These are phyloP conservation scores for Plagiodera versicolora DNA, from an alignment of 2,888 invertebrate species.

Conservation along the genomic window DNA sequence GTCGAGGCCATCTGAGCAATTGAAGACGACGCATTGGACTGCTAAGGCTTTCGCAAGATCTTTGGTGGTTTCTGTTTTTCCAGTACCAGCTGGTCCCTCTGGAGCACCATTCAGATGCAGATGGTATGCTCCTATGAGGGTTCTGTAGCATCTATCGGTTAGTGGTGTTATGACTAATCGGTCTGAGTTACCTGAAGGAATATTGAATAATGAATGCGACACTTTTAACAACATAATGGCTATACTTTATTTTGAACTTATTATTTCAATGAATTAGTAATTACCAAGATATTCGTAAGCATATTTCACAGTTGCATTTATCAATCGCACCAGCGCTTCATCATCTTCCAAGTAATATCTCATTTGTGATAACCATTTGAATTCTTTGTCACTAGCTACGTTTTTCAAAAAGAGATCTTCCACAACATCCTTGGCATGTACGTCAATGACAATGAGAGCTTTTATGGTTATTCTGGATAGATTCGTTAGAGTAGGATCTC, in stretches of 20 bases:
- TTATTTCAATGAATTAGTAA: no score
- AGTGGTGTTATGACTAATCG: slow-evolving; percentile 75
- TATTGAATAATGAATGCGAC: no score
- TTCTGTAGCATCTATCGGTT: slow-evolving; percentile 80
- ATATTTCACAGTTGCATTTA: slow-evolving; percentile 77
- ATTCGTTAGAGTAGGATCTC: slow-evolving; percentile 69
- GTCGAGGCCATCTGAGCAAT: slow-evolving; percentile 84
- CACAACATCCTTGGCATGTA: slow-evolving; percentile 83
- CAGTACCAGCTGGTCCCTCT: slow-evolving; percentile 84
- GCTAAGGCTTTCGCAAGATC: slow-evolving; percentile 91
- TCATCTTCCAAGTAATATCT: slow-evolving; percentile 73
- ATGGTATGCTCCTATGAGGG: slow-evolving; percentile 80
- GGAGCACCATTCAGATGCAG: slow-evolving; percentile 84
- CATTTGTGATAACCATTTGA: slow-evolving; percentile 83
- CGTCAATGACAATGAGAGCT: slow-evolving; percentile 82
- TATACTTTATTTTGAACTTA: no score
- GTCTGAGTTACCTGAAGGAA: slow-evolving; percentile 64
- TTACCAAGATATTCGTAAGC: slow-evolving; percentile 79
- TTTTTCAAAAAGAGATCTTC: slow-evolving; percentile 65
- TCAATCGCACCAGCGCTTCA: slow-evolving; percentile 69
- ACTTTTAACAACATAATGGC: no score
- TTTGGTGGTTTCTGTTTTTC: slow-evolving; percentile 90
- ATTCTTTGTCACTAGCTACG: slow-evolving; percentile 73
- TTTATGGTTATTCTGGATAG: slow-evolving; percentile 76
- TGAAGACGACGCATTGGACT: slow-evolving; percentile 87